Percentiles rank a stretch among this genome's conserved stretches.
These are phyloP conservation scores for Tryphoninae sp. DNA, from an alignment of 2,888 invertebrate species.

Conservation along the genomic window DNA sequence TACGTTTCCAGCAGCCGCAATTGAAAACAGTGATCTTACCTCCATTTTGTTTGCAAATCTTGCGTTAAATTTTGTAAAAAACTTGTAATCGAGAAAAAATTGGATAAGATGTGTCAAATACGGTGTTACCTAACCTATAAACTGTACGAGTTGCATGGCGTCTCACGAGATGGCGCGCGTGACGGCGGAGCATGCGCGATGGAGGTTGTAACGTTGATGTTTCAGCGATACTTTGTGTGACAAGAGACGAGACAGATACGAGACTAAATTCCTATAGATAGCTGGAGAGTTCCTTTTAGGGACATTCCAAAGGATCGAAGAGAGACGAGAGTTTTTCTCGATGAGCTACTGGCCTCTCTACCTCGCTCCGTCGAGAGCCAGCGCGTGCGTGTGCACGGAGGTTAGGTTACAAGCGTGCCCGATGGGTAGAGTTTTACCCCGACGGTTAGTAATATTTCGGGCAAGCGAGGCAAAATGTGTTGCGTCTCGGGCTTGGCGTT, in stretches of 20 bases:
- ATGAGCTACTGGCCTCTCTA: slow-evolving; percentile 10
- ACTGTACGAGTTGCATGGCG: background rate
- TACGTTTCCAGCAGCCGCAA: too few species aligned
- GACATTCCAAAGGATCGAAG: slow-evolving; percentile 27
- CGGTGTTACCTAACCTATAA: background rate
- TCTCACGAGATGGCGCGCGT: slow-evolving; percentile 1
- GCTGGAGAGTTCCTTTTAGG: slow-evolving; percentile 5
- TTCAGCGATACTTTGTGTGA: background rate
- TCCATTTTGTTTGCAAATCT: too few species aligned
- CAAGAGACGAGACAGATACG: slow-evolving; percentile 6
- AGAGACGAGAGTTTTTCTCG: slow-evolving; percentile 18
- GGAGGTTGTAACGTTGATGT: too few species aligned
- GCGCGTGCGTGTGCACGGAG: slow-evolving; percentile 17
- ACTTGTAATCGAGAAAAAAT: too few species aligned
- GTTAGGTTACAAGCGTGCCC: slow-evolving; percentile 41
- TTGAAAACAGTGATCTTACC: too few species aligned
- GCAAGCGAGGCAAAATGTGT: slow-evolving; percentile 45
- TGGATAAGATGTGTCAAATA: too few species aligned
- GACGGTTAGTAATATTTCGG: slow-evolving; percentile 63
- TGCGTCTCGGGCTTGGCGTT: slow-evolving; percentile 44
- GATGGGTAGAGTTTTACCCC: slow-evolving; percentile 50
- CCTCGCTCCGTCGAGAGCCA: background rate
- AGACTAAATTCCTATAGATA: slow-evolving; percentile 25
- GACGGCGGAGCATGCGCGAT: too few species aligned
- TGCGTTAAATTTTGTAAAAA: too few species aligned